These are phyloP conservation scores for Ganaspis sp. DNA, from an alignment of 1,140 invertebrate species.

Conservation along the genomic window DNA sequence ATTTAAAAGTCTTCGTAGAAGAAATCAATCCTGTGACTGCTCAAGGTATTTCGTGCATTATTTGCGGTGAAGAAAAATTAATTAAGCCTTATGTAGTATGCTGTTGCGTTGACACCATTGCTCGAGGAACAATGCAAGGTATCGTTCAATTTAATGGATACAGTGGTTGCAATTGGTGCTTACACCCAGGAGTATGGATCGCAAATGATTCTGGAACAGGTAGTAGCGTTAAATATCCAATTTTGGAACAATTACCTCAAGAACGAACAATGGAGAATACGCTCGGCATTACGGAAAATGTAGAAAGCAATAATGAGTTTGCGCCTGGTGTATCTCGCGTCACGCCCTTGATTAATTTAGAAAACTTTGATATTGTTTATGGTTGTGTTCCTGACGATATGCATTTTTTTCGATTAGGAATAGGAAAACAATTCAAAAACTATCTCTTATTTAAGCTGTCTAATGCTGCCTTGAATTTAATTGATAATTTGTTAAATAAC, in stretches of 20 bases:
- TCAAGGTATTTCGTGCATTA: slow-evolving; percentile 12
- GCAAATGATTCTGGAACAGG: neutral
- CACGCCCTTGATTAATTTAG: neutral
- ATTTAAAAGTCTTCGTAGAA: neutral
- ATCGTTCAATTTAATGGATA: slow-evolving; percentile 31
- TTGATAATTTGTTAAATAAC: neutral
- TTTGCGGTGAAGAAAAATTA: neutral
- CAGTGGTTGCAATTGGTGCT: slow-evolving; percentile 34
- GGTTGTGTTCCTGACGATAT: neutral
- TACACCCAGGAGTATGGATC: slow-evolving; percentile 33
- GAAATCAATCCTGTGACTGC: neutral
- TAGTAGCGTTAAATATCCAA: slow-evolving; percentile 14
- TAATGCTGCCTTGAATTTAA: neutral
- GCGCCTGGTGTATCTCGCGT: neutral
- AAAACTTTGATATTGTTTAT: neutral
- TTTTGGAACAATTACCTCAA: neutral
- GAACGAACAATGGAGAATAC: neutral
- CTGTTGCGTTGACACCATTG: neutral
- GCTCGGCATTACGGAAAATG: neutral
- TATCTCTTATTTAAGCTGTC: neutral
- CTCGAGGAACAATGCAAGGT: slow-evolving; percentile 29
- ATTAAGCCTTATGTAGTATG: neutral
- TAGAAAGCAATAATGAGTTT: neutral
- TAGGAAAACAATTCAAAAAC: neutral
- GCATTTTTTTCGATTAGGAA: neutral